Conservation (phyloP, 2,888 invertebrate genomes). For the Lepidochitona cinerea region DNA sequence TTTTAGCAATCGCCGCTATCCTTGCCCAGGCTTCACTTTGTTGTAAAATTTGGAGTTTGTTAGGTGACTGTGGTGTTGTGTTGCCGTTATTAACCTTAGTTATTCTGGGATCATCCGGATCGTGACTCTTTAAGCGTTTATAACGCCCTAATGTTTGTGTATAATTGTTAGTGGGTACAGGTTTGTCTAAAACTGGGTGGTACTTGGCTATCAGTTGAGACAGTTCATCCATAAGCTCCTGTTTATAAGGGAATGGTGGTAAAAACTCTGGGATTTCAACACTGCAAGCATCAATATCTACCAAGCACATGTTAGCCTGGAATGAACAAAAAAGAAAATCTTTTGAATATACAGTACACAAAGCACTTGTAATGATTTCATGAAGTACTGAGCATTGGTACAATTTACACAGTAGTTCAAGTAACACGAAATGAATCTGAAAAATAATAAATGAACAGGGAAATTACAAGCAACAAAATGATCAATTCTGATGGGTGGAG, state of each 20-base stretch:
- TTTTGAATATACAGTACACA: too few relatives aligned
- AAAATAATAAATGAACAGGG: too few relatives aligned
- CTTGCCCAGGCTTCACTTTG: conserved; percentile 86
- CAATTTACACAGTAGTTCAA: too few relatives aligned
- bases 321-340: conserved; percentile 23
- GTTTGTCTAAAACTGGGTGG: conserved; percentile 23
- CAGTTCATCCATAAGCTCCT: conserved; percentile 89
- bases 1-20: conserved; percentile 88
- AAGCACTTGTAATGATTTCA: too few relatives aligned
- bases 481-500: too few relatives aligned
- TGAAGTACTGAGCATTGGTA: too few relatives aligned
- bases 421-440: too few relatives aligned
- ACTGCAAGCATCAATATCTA: conserved; percentile 93
- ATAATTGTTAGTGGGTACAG: background rate
- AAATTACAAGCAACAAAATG: too few relatives aligned
- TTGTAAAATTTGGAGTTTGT: conserved; percentile 68
- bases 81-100: background rate
- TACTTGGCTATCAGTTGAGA: conserved; percentile 69
- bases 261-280: conserved; percentile 96
- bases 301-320: conserved; percentile 80
- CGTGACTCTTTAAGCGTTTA: conserved; percentile 2
- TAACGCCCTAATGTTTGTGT: conserved; percentile 10
- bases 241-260: conserved; percentile 91
- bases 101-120: background rate
- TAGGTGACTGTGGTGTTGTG: conserved; percentile 43